phyloP scores from a whole-genome alignment of 1,140 invertebrate genomes.

The Chironomus striatipennis region DNA sequence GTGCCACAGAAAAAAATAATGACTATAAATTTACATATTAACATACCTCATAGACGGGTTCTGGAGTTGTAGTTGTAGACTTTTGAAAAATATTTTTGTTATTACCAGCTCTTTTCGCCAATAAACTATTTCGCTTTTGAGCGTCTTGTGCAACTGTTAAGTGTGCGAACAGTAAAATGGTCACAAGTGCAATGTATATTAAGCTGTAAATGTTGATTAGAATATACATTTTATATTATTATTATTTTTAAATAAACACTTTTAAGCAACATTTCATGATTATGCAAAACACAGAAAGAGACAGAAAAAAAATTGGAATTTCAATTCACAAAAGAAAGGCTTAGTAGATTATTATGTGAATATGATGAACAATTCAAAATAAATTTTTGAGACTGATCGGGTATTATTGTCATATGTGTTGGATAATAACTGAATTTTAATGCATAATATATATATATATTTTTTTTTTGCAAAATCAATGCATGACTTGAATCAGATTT shows the following conservation, averaged over 20 bases:
- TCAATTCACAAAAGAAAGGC: neutral
- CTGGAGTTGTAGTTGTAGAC: neutral
- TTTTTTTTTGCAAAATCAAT: too few species aligned
- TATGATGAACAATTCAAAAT: too few species aligned
- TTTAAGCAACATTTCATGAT: neutral
- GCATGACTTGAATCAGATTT: too few species aligned
- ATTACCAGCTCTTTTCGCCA: neutral
- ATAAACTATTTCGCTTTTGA: slow-evolving; percentile 17
- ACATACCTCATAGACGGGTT: neutral
- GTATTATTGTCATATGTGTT: too few species aligned
- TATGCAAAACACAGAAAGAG: neutral
- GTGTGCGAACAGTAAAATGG: neutral
- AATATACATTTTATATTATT: neutral
- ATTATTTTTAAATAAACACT: neutral
- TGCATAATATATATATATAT: too few species aligned
- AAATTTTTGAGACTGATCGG: too few species aligned
- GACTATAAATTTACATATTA: neutral
- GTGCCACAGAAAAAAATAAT: neutral
- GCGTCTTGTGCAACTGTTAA: neutral
- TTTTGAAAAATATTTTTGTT: slow-evolving; percentile 18
- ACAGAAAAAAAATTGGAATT: neutral
- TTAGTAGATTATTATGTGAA: too few species aligned
- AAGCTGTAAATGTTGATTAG: neutral
- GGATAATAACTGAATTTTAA: too few species aligned
- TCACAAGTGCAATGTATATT: neutral